Conservation (phyloP, 1,140 invertebrate genomes). For the Drosophila ambigua region DNA sequence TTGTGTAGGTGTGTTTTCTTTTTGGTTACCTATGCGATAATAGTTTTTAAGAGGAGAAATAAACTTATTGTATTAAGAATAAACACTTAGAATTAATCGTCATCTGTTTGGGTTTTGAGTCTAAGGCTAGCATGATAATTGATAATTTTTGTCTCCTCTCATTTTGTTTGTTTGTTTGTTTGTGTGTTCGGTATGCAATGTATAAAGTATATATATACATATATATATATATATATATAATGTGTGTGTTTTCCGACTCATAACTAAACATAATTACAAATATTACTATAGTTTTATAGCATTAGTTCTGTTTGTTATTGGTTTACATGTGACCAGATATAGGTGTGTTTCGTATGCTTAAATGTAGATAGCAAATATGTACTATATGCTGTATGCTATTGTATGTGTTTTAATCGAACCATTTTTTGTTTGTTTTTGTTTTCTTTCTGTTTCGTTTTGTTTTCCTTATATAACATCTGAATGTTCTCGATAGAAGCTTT, state of each 20-base stretch:
- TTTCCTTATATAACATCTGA: not conserved
- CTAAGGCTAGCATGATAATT: conserved; percentile 20
- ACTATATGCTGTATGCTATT: conserved; percentile 7
- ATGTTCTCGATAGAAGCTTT: no score
- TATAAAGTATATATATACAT: conserved; percentile 49
- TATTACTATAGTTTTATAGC: conserved; percentile 14
- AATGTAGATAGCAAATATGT: conserved; percentile 17
- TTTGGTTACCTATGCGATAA: conserved; percentile 2
- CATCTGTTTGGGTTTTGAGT: not conserved
- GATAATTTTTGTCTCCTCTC: conserved; percentile 24
- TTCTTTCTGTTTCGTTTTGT: conserved; percentile 5
- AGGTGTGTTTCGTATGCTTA: conserved; percentile 35
- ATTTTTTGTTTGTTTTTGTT: not conserved
- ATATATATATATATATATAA: conserved; percentile 1
- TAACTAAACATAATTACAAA: conserved; percentile 51
- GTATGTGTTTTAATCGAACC: no score
- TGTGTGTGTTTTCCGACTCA: conserved; percentile 18
- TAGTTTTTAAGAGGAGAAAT: not conserved
- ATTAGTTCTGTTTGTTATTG: conserved; percentile 60
- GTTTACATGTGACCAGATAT: conserved; percentile 79
- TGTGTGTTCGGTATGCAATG: conserved; percentile 48
- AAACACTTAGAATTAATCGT: conserved; percentile 21
- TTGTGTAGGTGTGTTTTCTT: not conserved
- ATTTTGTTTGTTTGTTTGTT: not conserved
- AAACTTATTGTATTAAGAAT: conserved; percentile 24